Evolutionary conservation across 2,888 invertebrate genomes (phyloP).

Genomic region (Plutella xylostella): DNA sequence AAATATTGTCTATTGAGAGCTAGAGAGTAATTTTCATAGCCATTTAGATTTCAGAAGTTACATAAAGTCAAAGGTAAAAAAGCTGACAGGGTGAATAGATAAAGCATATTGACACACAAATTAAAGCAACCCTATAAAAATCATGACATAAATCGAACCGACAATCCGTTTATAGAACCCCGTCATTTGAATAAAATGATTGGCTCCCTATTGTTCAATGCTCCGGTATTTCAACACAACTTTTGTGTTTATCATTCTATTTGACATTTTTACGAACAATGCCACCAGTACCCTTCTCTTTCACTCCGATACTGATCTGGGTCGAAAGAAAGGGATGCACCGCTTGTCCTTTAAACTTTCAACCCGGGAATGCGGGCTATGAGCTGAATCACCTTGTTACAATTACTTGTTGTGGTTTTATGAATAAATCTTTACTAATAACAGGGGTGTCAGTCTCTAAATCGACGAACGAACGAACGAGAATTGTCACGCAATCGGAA

Average conservation of each 20-base stretch:
- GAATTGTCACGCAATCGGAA: too few species aligned
- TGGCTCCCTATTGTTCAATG: conserved; percentile 38
- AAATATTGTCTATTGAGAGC: too few species aligned
- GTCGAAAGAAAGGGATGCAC: conserved; percentile 35
- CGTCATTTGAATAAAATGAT: conserved; percentile 52
- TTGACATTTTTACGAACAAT: conserved; percentile 67
- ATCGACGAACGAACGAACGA: too few species aligned
- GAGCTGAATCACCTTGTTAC: conserved; percentile 56
- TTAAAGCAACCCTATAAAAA: background rate
- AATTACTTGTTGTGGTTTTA: conserved; percentile 38
- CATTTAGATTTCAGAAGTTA: too few species aligned
- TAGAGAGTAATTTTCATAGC: too few species aligned
- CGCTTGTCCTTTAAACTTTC: conserved; percentile 41
- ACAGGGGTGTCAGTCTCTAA: too few species aligned
- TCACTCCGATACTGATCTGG: conserved; percentile 16
- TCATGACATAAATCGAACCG: too few species aligned
- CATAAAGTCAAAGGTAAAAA: too few species aligned
- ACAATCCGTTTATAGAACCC: conserved; percentile 4
- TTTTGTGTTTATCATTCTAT: conserved; percentile 67
- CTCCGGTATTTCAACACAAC: conserved; percentile 54
- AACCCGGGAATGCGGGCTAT: conserved; percentile 37
- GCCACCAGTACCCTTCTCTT: conserved; percentile 32
- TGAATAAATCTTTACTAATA: too few species aligned
- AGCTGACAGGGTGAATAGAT: background rate
- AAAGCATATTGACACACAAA: background rate